These are phyloP conservation scores for Drosophila nigritarsus DNA, from an alignment of 2,888 invertebrate genomes.

Conservation along the genomic window DNA sequence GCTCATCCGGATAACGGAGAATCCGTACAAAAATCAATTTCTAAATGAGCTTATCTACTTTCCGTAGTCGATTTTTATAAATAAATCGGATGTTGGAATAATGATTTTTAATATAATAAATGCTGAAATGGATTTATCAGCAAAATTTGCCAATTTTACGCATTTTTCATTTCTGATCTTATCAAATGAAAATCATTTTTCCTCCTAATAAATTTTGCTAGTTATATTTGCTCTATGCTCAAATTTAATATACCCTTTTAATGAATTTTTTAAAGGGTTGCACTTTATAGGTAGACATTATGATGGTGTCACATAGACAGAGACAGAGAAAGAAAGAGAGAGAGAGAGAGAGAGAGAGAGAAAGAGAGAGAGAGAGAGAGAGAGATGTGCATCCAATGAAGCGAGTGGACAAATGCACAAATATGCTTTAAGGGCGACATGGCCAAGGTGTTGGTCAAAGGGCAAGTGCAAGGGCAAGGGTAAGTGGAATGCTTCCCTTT, in stretches of 20 bases:
- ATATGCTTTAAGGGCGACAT: slow-evolving; percentile 29
- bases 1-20: background rate
- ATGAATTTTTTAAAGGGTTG: background rate
- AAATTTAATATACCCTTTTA: background rate
- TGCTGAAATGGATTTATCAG: background rate
- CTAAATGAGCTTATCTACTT: background rate
- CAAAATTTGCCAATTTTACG: background rate
- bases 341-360: slow-evolving; percentile 4
- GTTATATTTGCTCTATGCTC: background rate
- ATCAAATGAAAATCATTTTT: background rate
- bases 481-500: slow-evolving; percentile 28
- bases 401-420: slow-evolving; percentile 29
- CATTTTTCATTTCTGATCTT: too few relatives aligned
- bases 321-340: slow-evolving; percentile 4
- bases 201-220: background rate
- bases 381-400: slow-evolving; percentile 41
- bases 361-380: too few relatives aligned
- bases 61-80: background rate
- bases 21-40: background rate
- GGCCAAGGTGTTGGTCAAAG: slow-evolving; percentile 45
- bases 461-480: slow-evolving; percentile 42
- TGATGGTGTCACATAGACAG: slow-evolving; percentile 19
- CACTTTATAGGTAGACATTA: slow-evolving; percentile 10
- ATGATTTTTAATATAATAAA: background rate
- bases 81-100: background rate